Base-by-base conservation (phyloP, 2,113 vertebrate genomes). In the Garra rufa region DNA sequence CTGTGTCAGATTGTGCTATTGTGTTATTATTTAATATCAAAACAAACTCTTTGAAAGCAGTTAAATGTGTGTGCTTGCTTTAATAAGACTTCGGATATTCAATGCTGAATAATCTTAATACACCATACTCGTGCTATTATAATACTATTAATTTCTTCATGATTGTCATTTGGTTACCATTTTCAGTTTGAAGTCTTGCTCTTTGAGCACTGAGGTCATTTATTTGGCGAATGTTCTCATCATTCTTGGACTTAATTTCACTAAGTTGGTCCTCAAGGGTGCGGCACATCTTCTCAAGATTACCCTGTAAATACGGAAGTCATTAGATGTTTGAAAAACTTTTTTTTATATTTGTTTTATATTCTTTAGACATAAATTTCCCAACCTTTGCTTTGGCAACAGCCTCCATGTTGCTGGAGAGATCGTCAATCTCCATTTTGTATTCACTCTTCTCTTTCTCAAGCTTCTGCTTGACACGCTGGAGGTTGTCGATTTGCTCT, bases 171-270 rank as follows among this genome's bases (percentile, higher is more conserved):
- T 17, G n/a, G 1, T 79, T 86, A 89, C 86, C 88, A 77, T 89
- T 89, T 67, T 89, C 86, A 81, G 85, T 89, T 75, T 81, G 85
- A n/a, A 88, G 85, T 76, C 85, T 88, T 55, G 88, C 85, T 76
- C 59, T 89, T 61, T 89, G 88, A 75, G 50, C 83, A 78, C 85
- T 83, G 38, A 89, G 71, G 67, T 89, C 86, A 59, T 89, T 89
- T 65, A 88, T 34, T 44, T 86, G 85, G 34, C 86, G 88, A 17
- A 76, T 9, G 30, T 80, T 86, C 81, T 96, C 95, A 1, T 95
- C 93, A 82, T 95, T 86, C 90, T 95, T 96, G 9, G 85, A 86
- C 89, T 95, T 96, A 61, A 93, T 85, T 89, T 96, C 94, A 1
- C 93, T 95, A 67, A 96, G 89, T 63, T 90, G 91, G 77, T 94